These are phyloP conservation scores for Crenichthys baileyi DNA, from an alignment of 2,797 vertebrate species.

Conservation along the genomic window DNA sequence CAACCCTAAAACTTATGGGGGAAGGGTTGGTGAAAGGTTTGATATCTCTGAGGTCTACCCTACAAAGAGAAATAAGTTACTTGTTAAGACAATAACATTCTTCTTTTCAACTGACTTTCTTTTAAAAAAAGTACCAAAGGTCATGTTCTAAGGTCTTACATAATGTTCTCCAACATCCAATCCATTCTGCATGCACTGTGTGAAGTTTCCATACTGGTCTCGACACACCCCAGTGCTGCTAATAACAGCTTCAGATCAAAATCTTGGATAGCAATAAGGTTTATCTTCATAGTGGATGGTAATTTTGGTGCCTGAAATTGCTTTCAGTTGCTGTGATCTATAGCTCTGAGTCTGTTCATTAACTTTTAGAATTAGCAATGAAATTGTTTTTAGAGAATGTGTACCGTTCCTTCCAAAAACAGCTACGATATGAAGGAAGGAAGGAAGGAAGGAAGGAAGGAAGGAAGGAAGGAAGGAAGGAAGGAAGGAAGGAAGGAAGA, in stretches of 20 bases:
- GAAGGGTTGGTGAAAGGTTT: neutral
- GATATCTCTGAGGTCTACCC: slow-evolving; percentile 13
- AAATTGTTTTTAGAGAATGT: too few relatives aligned
- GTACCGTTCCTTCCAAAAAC: too few relatives aligned
- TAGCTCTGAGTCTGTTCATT: slow-evolving; percentile 4
- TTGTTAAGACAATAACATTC: neutral
- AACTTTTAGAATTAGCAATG: neutral
- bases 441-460: too few relatives aligned
- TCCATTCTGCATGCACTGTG: slow-evolving; percentile 17
- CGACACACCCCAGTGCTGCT: slow-evolving; percentile 32
- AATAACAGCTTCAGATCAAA: slow-evolving; percentile 52
- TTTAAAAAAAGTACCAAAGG: slow-evolving; percentile 1
- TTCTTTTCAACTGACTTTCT: neutral
- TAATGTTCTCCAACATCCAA: slow-evolving; percentile 15
- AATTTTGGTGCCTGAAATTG: neutral
- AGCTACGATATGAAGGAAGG: too few relatives aligned
- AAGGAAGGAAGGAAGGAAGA: too few relatives aligned
- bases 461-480: too few relatives aligned
- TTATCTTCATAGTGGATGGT: slow-evolving; percentile 15
- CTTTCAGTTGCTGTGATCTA: slow-evolving; percentile 9
- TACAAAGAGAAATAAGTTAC: neutral
- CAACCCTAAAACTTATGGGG: slow-evolving; percentile 32
- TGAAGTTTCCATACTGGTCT: slow-evolving; percentile 52
- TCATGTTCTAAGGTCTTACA: slow-evolving; percentile 18
- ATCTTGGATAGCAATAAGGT: slow-evolving; percentile 28